A percentile compares a stretch with the other conserved stretches of the same genome.
phyloP scores from a whole-genome alignment of 30 jellyfish, hydroid and myxozoan genomes.

The Hydra vulgaris region DNA sequence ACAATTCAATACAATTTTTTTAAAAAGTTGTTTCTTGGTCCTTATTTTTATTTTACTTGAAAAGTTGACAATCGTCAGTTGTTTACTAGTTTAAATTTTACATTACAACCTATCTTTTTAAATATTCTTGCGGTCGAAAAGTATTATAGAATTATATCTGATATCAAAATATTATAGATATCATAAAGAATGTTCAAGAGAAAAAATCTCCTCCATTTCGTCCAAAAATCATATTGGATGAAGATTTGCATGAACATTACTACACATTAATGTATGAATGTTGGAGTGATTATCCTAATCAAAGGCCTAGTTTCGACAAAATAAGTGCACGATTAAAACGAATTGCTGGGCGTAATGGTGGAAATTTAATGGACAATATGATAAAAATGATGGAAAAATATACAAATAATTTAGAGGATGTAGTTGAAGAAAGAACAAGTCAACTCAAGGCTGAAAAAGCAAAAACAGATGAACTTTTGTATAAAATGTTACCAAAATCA shows the following conservation, averaged over 20 bases:
- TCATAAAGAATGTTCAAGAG: slow-evolving; percentile 53
- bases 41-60: too few species aligned
- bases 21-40: too few species aligned
- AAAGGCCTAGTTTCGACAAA: slow-evolving; percentile 71
- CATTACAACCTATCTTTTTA: too few species aligned
- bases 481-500: slow-evolving; percentile 88
- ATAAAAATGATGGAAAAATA: slow-evolving; percentile 82
- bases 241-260: slow-evolving; percentile 39
- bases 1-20: too few species aligned
- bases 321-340: slow-evolving; percentile 58
- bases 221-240: slow-evolving; percentile 41
- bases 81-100: too few species aligned
- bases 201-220: slow-evolving; percentile 53
- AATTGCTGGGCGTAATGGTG: slow-evolving; percentile 64
- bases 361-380: slow-evolving; percentile 89
- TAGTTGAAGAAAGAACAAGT: slow-evolving; percentile 79
- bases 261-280: slow-evolving; percentile 50
- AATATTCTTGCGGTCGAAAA: too few species aligned
- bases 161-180: slow-evolving; percentile 28
- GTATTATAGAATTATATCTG: too few species aligned
- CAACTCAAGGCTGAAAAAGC: slow-evolving; percentile 88
- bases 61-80: too few species aligned
- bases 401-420: slow-evolving; percentile 82
- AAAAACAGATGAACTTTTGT: slow-evolving; percentile 83
- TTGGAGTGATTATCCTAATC: slow-evolving; percentile 83